These are phyloP conservation scores for Delia radicum DNA, from an alignment of 1,140 invertebrate species.

Conservation along the genomic window DNA sequence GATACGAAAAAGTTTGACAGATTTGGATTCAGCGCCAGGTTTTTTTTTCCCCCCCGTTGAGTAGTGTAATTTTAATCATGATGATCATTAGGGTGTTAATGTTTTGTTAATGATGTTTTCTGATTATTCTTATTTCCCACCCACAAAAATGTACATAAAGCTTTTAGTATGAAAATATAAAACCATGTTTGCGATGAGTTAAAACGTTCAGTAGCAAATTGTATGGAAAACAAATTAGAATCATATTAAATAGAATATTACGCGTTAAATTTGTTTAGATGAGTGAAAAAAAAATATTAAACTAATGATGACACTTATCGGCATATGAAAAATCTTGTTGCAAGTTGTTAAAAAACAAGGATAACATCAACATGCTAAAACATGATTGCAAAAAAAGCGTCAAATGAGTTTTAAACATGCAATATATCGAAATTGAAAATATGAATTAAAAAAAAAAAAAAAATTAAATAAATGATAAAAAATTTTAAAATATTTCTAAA, in stretches of 20 bases:
- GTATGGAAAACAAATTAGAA: slow-evolving; percentile 19
- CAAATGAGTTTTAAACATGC: not conserved
- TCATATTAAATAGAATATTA: not conserved
- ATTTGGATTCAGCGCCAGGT: no score
- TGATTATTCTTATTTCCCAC: slow-evolving; percentile 14
- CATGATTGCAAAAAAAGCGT: not conserved
- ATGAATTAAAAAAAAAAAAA: not conserved
- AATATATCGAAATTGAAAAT: not conserved
- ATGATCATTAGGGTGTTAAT: not conserved
- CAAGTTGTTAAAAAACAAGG: not conserved
- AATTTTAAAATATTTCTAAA: no score
- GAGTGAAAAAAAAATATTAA: not conserved
- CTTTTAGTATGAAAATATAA: slow-evolving; percentile 21
- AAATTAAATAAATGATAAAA: not conserved
- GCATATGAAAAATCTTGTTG: no score
- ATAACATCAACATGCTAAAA: not conserved
- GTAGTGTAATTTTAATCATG: not conserved
- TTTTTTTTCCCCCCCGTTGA: no score
- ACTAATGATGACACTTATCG: no score
- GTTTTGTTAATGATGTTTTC: not conserved
- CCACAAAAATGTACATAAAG: not conserved
- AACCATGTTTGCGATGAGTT: not conserved
- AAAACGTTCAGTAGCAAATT: slow-evolving; percentile 5
- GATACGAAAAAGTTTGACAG: no score
- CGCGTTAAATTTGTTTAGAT: not conserved